A percentile compares a stretch with the other conserved stretches of the same genome.
phyloP scores from a whole-genome alignment of 2,888 invertebrate species.

The Globia sparganii region DNA sequence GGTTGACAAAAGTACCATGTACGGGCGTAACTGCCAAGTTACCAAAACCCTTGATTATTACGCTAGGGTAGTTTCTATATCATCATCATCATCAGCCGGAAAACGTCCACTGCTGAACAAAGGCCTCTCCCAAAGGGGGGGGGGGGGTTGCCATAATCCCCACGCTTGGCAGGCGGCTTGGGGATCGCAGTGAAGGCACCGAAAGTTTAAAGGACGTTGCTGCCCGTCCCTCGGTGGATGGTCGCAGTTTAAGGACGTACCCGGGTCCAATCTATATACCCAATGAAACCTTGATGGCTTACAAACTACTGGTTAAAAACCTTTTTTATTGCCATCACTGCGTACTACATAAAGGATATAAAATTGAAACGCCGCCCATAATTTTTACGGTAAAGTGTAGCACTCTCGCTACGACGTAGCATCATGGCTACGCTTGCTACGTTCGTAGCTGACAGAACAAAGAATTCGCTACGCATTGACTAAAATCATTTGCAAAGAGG shows the following conservation, averaged over 20 bases:
- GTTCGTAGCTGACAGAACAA: slow-evolving; percentile 18
- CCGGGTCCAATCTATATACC: not conserved
- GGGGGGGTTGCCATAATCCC: too few species aligned
- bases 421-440: slow-evolving; percentile 1
- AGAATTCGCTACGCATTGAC: not conserved
- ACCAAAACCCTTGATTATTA: not conserved
- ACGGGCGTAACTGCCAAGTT: not conserved
- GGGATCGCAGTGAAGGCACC: too few species aligned
- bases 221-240: too few species aligned
- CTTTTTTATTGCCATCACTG: not conserved
- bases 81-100: too few species aligned
- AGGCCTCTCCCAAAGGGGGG: too few species aligned
- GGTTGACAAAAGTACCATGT: too few species aligned
- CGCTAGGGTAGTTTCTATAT: not conserved
- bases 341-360: not conserved
- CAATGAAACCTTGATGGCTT: not conserved
- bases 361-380: not conserved
- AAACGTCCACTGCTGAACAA: too few species aligned
- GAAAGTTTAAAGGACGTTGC: too few species aligned
- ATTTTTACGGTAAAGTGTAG: slow-evolving; percentile 3
- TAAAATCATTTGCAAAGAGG: not conserved
- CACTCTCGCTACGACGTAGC: slow-evolving; percentile 31
- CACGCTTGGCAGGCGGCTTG: too few species aligned
- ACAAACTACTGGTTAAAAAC: not conserved
- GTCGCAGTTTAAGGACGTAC: too few species aligned